Conservation (phyloP, 2,888 invertebrate species). For the Oscheius sp. region DNA sequence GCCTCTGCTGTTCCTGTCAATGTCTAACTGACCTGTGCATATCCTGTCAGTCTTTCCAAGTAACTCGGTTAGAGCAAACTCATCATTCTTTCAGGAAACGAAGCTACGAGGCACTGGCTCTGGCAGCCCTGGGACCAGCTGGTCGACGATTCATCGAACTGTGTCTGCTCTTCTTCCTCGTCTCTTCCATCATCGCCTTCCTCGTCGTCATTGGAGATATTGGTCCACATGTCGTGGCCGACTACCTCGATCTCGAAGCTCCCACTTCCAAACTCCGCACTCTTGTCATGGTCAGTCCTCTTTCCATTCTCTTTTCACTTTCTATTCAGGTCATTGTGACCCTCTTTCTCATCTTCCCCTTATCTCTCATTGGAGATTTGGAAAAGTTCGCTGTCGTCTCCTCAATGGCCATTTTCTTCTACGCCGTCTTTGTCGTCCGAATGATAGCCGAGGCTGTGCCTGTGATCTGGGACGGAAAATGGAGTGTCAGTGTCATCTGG, state of each 20-base stretch:
- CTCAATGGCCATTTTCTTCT: constrained; percentile 82
- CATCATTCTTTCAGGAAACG: constrained; percentile 34
- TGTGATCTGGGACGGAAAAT: constrained; percentile 55
- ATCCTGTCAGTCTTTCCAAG: no score
- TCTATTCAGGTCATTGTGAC: constrained; percentile 73
- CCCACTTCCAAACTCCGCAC: constrained; percentile 61
- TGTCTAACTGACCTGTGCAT: no score
- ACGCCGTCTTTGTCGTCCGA: constrained; percentile 81
- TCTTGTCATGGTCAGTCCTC: constrained; percentile 53
- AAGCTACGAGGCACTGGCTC: constrained; percentile 79
- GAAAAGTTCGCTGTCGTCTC: constrained; percentile 83
- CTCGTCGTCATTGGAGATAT: constrained; percentile 91
- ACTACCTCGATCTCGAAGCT: constrained; percentile 60
- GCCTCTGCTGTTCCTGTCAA: no score
- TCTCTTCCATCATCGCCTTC: constrained; percentile 90
- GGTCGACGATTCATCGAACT: constrained; percentile 83
- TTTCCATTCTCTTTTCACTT: background rate
- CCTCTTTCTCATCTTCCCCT: constrained; percentile 84
- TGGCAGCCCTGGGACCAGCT: constrained; percentile 86
- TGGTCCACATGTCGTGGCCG: constrained; percentile 82
- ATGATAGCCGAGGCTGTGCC: constrained; percentile 60
- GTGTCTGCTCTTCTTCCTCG: constrained; percentile 88
- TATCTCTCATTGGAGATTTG: constrained; percentile 88
- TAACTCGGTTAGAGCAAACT: no score
- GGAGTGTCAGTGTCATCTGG: constrained; percentile 63